phyloP scores from a whole-genome alignment of 2,797 vertebrate genomes.

The Pelochelys cantorii region DNA sequence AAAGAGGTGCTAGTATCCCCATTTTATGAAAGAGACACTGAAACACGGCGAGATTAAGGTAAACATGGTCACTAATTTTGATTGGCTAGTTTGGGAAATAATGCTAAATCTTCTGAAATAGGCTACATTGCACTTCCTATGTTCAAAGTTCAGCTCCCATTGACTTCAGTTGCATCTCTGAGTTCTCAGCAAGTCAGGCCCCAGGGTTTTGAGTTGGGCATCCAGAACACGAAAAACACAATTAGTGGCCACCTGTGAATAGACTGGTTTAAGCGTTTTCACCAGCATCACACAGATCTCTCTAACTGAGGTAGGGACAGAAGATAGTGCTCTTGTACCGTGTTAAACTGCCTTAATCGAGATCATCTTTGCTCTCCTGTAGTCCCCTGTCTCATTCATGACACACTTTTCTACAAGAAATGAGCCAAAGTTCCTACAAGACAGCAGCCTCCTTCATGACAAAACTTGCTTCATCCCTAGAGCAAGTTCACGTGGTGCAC shows the following conservation, averaged over 20 bases:
- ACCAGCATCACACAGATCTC: rapidly evolving
- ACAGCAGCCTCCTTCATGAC: rapidly evolving
- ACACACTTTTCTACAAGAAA: not conserved
- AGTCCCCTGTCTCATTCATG: rapidly evolving
- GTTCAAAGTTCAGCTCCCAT: not conserved
- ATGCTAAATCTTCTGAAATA: no score
- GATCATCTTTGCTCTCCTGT: not conserved
- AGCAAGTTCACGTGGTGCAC: not conserved
- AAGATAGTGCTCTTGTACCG: rapidly evolving
- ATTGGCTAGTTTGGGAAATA: not conserved
- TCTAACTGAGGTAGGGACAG: rapidly evolving
- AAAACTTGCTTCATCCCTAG: rapidly evolving
- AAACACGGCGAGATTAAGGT: no score
- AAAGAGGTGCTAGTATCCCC: not conserved
- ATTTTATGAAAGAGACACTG: not conserved
- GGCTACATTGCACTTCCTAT: not conserved
- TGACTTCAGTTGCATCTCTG: rapidly evolving
- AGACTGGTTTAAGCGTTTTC: not conserved
- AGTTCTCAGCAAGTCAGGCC: rapidly evolving
- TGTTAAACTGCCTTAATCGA: no score
- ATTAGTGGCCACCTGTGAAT: no score
- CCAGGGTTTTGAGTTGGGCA: no score
- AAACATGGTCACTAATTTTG: not conserved
- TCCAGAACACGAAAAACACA: no score
- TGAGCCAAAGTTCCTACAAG: not conserved